Conservation (phyloP, 2,113 vertebrate species). For the Peromyscus californicus region DNA sequence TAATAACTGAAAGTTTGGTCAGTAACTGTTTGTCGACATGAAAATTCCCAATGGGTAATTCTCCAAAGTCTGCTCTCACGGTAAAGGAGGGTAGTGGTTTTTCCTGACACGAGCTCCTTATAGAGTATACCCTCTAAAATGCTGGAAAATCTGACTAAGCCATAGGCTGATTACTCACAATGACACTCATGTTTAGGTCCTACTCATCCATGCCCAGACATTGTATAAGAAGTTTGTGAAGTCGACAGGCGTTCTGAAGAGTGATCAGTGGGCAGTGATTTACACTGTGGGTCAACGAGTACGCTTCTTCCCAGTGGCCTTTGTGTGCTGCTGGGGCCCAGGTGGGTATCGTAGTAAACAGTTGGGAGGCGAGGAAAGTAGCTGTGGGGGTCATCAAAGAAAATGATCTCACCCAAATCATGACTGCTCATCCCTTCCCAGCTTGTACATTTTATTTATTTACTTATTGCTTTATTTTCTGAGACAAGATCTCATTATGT, state of each 20-base stretch:
- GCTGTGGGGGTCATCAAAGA: neutral
- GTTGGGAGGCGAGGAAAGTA: neutral
- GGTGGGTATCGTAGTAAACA: constrained; percentile 86
- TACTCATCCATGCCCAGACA: constrained; percentile 88
- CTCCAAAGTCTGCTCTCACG: neutral
- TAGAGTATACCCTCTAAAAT: constrained; percentile 28
- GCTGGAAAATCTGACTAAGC: neutral
- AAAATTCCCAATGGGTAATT: constrained; percentile 47
- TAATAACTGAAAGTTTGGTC: constrained; percentile 18
- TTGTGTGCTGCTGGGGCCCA: constrained; percentile 94
- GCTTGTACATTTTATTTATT: neutral
- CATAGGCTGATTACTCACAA: constrained; percentile 35
- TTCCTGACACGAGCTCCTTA: neutral
- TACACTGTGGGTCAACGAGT: constrained; percentile 89
- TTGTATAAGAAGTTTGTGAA: constrained; percentile 91
- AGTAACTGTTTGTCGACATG: neutral
- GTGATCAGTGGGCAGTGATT: constrained; percentile 91
- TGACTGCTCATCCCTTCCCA: constrained; percentile 1
- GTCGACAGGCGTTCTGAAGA: constrained; percentile 91
- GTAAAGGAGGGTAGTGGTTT: neutral
- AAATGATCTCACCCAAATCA: constrained; percentile 15
- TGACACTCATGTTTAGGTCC: constrained; percentile 85
- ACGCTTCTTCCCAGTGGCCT: constrained; percentile 90
- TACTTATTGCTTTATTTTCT: neutral
- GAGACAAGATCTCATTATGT: neutral